These are phyloP conservation scores for Solenopsis fugax DNA, from an alignment of 1,140 invertebrate species.

Conservation along the genomic window DNA sequence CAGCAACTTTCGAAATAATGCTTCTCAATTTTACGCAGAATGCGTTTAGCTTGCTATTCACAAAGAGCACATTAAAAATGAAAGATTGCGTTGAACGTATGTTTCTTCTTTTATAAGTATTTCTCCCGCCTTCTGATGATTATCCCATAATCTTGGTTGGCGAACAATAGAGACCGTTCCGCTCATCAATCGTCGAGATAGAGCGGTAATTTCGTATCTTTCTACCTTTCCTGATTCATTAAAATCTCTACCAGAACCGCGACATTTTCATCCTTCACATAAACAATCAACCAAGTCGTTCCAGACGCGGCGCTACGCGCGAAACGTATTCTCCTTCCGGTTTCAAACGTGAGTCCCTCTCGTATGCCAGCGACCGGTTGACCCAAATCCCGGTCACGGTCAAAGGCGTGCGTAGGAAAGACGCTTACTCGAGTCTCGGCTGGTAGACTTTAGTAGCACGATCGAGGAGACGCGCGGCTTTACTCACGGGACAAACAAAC, in stretches of 20 bases:
- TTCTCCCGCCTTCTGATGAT: neutral
- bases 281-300: constrained; percentile 41
- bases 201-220: constrained; percentile 40
- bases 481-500: neutral
- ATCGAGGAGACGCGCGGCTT: constrained; percentile 16
- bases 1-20: neutral
- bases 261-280: neutral
- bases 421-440: constrained; percentile 40
- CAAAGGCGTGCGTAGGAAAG: constrained; percentile 77
- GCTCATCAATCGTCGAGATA: constrained; percentile 63
- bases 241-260: neutral
- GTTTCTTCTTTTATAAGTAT: neutral
- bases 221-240: neutral
- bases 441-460: constrained; percentile 44
- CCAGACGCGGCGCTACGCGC: neutral
- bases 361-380: constrained; percentile 87
- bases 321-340: constrained; percentile 34
- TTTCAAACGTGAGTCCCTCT: constrained; percentile 75
- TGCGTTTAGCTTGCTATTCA: constrained; percentile 12
- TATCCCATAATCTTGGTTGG: neutral
- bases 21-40: constrained; percentile 15
- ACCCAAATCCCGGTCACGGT: constrained; percentile 85
- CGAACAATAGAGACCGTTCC: constrained; percentile 64
- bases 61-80: constrained; percentile 12
- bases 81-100: constrained; percentile 30